Base-by-base conservation (phyloP, 1,140 invertebrate genomes). In the Diuraphis noxia region DNA sequence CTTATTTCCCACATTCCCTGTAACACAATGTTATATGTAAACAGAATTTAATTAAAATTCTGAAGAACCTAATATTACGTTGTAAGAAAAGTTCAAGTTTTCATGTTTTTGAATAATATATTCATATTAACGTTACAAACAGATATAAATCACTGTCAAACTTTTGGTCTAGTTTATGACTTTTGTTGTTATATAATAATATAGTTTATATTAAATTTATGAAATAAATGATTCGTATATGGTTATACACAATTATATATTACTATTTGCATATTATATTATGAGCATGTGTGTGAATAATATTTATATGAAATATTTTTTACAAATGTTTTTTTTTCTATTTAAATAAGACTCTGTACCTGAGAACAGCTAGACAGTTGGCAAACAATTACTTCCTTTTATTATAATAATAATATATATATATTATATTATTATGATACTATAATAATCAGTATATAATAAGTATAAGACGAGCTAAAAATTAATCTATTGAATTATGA, bases 41-140 rank as follows among this genome's bases (percentile, higher is more conserved):
- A n/a, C 2, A 84, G 10, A 84, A 25, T 84, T 40, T 41, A 84
- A 84, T 84, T 84, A 84, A n/a, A n/a, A 84, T 41, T 30, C 17
- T 19, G 40, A 41, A 84, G 25, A 84, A 23, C 40, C 38, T 41
- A 34, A 43, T 43, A 77, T 1, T 77, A 23, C 40, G 9, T 81
- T 5, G 56, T 63, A 63, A 63, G 36, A 43, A 84, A 43, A 84
- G 13, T n/a, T n/a, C 4, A 84, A 84, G 82, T 43, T 84, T 84
- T n/a, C 82, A 43, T n/a, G 82, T 43, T 84, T 43, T 43, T 40
- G 81, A 84, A 84, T 84, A 84, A 84, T 84, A 84, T 84, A 84
- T 43, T 84, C 40, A 41, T 84, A 41, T 84, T 84, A 84, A 84
- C 25, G 40, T 84, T 84, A 41, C 10, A 41, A 43, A 84, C 40